Base-by-base conservation (phyloP, 2,113 vertebrate species). In the Micronisus gabar region DNA sequence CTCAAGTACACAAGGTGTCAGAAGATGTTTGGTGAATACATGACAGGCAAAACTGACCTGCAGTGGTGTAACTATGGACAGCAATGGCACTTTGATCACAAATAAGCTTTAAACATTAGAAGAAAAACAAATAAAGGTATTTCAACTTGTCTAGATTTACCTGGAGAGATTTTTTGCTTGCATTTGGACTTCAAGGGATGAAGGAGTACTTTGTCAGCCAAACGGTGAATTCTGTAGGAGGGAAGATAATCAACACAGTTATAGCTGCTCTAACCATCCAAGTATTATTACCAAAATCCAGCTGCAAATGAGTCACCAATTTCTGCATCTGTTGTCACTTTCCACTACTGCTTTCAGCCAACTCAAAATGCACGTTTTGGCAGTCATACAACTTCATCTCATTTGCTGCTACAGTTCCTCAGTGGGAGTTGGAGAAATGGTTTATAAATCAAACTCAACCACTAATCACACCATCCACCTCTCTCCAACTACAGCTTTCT, bases 331-430 rank as follows among this genome's bases (percentile, higher is more conserved):
- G 26, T 89, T 96, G 38, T 92, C 76, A 61, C 63, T 41, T 95
- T 96, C 48, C 59, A n/a, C n/a, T 70, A 22, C 50, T 90, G 59
- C 75, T 93, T 88, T 65, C 73, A 92, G 65, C 66, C 76, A 93
- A 47, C 30, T 89, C 48, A 89, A 91, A 97, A 94, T 75, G 80
- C 36, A 89, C 13, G 2, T 87, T 94, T 84, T 97, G 91, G 90
- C 84, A 93, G 45, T 23, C 30, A 13, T 72, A 66, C 59, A 79
- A 10, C 34, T 91, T 95, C 62, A 68, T 91, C 88, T 95, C n/a
- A 43, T 93, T 94, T 93, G 43, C 34, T 91, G 23, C 43, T 89
- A 43, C 52, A 53, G 25, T 87, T 82, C 47, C 78, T 92, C 71
- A 72, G 43, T 61, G 61, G 45, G 43, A 93, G 45, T 0, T 68